These are phyloP conservation scores for Archilochus colubris DNA, from an alignment of 2,113 vertebrate species.

Conservation along the genomic window DNA sequence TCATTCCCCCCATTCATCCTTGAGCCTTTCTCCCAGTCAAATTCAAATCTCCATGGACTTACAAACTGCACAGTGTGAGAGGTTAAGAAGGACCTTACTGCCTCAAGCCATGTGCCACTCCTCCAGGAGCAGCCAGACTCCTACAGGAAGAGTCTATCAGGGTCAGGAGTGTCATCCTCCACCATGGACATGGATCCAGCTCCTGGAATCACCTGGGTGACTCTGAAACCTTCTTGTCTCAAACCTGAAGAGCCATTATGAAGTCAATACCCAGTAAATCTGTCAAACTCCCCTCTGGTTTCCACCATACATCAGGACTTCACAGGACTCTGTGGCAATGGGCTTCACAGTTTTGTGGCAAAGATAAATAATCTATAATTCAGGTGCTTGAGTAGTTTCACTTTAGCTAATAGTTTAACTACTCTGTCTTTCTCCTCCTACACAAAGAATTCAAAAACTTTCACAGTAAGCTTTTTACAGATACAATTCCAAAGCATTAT, in stretches of 20 bases:
- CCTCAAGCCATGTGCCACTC: fast-evolving
- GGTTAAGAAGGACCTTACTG: neutral
- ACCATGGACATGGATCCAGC: neutral
- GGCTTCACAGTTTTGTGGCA: neutral
- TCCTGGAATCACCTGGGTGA: neutral
- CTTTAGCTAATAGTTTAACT: slow-evolving; percentile 8
- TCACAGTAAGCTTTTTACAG: neutral
- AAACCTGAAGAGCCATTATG: neutral
- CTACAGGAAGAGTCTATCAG: neutral
- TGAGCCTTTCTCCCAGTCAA: neutral
- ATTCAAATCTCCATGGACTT: neutral
- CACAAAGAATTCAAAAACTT: neutral
- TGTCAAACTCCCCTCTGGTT: neutral
- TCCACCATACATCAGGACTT: neutral
- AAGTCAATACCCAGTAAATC: neutral
- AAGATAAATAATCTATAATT: neutral
- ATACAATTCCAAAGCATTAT: slow-evolving; percentile 9
- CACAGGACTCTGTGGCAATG: neutral
- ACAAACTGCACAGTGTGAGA: neutral
- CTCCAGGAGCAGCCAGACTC: neutral
- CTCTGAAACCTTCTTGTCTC: neutral
- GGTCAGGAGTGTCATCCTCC: neutral
- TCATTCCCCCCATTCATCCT: fast-evolving
- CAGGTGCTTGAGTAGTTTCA: neutral
- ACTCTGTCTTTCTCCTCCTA: neutral